Evolutionary conservation across 2,113 vertebrate genomes (phyloP).

Genomic region (Scartelaos histophorus): DNA sequence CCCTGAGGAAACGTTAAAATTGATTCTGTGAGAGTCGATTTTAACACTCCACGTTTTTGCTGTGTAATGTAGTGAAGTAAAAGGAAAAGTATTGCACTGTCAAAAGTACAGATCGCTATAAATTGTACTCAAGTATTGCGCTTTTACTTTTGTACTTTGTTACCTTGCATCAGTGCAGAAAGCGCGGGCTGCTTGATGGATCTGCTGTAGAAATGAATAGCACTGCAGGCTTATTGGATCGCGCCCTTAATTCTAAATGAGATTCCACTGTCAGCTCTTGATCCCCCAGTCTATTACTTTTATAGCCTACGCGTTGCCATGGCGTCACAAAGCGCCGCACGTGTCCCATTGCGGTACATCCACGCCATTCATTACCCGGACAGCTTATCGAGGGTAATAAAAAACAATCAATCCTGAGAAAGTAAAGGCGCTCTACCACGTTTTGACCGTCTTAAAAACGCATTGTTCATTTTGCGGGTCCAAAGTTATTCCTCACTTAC

Average conservation of each 20-base stretch:
- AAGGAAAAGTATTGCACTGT: too few species aligned
- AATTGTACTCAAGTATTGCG: too few species aligned
- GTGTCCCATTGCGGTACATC: not conserved
- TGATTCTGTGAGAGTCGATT: too few species aligned
- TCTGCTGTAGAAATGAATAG: not conserved
- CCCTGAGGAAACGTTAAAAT: too few species aligned
- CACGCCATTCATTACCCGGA: not conserved
- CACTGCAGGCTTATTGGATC: not conserved
- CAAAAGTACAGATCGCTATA: too few species aligned
- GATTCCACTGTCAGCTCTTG: conserved; percentile 4
- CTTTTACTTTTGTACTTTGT: too few species aligned
- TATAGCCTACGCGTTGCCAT: not conserved
- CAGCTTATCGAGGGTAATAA: conserved; percentile 1
- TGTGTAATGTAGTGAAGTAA: too few species aligned
- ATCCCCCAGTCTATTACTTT: conserved; percentile 2
- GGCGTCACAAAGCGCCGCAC: not conserved
- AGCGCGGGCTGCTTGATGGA: not conserved
- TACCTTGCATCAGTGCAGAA: not conserved
- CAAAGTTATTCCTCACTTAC: too few species aligned
- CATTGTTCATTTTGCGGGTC: too few species aligned
- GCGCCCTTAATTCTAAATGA: conserved; percentile 1
- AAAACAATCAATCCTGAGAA: conserved; percentile 3
- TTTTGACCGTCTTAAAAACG: too few species aligned
- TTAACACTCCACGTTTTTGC: too few species aligned
- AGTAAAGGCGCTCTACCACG: not conserved